Conservation (phyloP, 2,113 vertebrate species). For the Brachypteracias leptosomus region DNA sequence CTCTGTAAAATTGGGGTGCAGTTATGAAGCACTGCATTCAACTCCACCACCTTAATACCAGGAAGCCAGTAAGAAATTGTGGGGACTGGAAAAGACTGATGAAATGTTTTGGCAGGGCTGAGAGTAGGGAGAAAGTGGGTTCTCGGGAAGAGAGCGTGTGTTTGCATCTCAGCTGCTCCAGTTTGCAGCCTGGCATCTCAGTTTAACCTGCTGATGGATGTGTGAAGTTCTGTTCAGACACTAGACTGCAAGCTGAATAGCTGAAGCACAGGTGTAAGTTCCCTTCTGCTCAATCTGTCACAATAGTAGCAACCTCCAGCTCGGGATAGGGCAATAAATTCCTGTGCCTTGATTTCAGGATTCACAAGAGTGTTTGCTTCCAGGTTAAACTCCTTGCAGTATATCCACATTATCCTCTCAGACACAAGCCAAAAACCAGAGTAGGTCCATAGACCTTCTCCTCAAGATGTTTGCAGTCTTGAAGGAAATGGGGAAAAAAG, state of each 20-base stretch:
- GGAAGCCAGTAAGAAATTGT: not conserved
- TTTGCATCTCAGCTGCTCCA: slow-evolving; percentile 9
- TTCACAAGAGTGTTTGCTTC: not conserved
- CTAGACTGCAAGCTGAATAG: slow-evolving; percentile 9
- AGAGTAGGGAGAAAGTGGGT: not conserved
- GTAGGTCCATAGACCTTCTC: not conserved
- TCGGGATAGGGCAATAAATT: not conserved
- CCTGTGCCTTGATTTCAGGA: not conserved
- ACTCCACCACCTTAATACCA: not conserved
- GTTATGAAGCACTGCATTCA: not conserved
- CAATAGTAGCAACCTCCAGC: not conserved
- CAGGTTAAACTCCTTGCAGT: not conserved
- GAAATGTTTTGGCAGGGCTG: not conserved
- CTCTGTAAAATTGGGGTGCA: not conserved
- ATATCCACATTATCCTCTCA: not conserved
- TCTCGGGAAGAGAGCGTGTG: not conserved
- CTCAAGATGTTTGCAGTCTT: not conserved
- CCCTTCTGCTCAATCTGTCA: not conserved
- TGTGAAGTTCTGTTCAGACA: not conserved
- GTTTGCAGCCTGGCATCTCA: slow-evolving; percentile 21
- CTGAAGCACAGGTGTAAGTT: slow-evolving; percentile 21
- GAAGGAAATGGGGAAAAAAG: not conserved
- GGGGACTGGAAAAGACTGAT: not conserved
- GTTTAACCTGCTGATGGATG: slow-evolving; percentile 12
- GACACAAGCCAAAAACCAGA: not conserved